These are phyloP conservation scores for Endomychus coccineus DNA, from an alignment of 2,888 invertebrate species.

Conservation along the genomic window DNA sequence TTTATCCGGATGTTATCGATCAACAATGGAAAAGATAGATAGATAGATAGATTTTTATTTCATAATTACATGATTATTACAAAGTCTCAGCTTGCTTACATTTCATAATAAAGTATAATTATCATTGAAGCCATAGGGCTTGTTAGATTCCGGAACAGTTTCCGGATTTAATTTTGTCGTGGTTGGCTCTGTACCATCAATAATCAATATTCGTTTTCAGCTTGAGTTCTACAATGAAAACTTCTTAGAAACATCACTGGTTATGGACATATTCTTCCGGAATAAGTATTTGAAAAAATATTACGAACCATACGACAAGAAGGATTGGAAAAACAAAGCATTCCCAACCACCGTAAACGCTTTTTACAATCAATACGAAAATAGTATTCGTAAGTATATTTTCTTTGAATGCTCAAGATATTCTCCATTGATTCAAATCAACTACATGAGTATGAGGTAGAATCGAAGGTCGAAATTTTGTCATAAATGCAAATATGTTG, in stretches of 20 bases:
- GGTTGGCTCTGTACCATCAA: background rate
- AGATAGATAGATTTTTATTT: too few relatives aligned
- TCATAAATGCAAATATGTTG: too few relatives aligned
- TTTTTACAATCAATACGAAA: slow-evolving; percentile 48
- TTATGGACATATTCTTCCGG: slow-evolving; percentile 3
- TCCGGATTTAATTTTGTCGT: background rate
- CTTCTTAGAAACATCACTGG: slow-evolving; percentile 7
- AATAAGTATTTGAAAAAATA: slow-evolving; percentile 11
- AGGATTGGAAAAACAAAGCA: slow-evolving; percentile 49
- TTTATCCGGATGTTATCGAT: too few relatives aligned
- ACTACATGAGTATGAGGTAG: too few relatives aligned
- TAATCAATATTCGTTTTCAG: slow-evolving; percentile 3
- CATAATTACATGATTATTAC: too few relatives aligned
- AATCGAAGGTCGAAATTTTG: slow-evolving; percentile 12
- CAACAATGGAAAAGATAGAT: too few relatives aligned
- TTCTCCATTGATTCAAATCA: too few relatives aligned
- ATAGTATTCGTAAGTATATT: slow-evolving; percentile 48
- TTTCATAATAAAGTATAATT: too few relatives aligned
- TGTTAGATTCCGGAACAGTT: too few relatives aligned
- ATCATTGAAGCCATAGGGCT: too few relatives aligned
- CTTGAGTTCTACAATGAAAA: slow-evolving; percentile 8
- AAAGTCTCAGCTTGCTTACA: too few relatives aligned
- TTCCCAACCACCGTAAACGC: slow-evolving; percentile 50
- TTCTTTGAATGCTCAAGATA: too few relatives aligned
- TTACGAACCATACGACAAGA: slow-evolving; percentile 45